Conservation (phyloP, 1,140 invertebrate genomes). For the Drosophila pruinosa region DNA sequence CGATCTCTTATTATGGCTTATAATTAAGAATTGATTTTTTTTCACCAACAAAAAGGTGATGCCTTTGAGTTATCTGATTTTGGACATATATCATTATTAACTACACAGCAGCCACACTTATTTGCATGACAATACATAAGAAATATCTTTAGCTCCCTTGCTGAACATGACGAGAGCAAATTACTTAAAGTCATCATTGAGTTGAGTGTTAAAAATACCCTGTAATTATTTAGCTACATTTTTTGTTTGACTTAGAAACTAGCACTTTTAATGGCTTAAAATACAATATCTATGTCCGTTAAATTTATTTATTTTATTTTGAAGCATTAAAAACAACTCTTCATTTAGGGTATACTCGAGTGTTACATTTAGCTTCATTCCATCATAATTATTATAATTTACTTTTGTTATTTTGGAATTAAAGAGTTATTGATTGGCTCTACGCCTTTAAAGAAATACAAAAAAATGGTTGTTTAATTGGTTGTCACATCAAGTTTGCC, state of each 20-base stretch:
- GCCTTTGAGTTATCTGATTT: slow-evolving; percentile 61
- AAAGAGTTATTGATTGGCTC: slow-evolving; percentile 63
- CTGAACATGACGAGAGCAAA: slow-evolving; percentile 55
- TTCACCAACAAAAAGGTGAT: slow-evolving; percentile 39
- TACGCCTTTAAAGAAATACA: slow-evolving; percentile 43
- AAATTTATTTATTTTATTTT: background rate
- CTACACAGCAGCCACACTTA: slow-evolving; percentile 45
- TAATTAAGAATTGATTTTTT: slow-evolving; percentile 65
- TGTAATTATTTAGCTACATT: background rate
- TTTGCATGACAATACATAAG: slow-evolving; percentile 65
- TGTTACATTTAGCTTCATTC: no score
- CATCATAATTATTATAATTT: background rate
- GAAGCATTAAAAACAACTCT: background rate
- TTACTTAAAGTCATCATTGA: slow-evolving; percentile 57
- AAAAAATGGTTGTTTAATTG: slow-evolving; percentile 71
- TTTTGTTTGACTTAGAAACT: no score
- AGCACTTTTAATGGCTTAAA: no score
- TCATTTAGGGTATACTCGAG: background rate
- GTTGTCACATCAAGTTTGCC: slow-evolving; percentile 64
- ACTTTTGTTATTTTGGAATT: slow-evolving; percentile 2
- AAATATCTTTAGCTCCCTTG: slow-evolving; percentile 63
- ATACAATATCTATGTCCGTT: no score
- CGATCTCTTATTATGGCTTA: slow-evolving; percentile 47
- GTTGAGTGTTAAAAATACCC: slow-evolving; percentile 1
- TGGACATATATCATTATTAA: slow-evolving; percentile 64